These are phyloP conservation scores for Phrynosoma blainvillii DNA, from an alignment of 2,113 vertebrate genomes.

Conservation along the genomic window DNA sequence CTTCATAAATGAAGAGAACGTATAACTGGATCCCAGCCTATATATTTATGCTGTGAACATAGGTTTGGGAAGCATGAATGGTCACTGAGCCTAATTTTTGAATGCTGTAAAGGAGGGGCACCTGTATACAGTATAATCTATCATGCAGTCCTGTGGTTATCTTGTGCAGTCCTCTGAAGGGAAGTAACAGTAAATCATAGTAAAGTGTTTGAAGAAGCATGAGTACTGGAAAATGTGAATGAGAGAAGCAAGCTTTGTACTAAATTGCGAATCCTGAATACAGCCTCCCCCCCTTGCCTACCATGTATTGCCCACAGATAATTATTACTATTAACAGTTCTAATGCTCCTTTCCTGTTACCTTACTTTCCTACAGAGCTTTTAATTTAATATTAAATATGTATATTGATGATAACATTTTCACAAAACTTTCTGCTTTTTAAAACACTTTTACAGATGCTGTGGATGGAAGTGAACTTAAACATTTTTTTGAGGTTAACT, in stretches of 20 bases:
- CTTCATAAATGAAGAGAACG: too few relatives aligned
- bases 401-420: not conserved
- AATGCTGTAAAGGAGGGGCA: not conserved
- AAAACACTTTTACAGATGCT: constrained; percentile 81
- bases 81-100: too few relatives aligned
- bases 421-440: not conserved
- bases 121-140: too few relatives aligned
- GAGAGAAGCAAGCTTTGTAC: not conserved
- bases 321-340: not conserved
- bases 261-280: not conserved
- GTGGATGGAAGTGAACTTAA: constrained; percentile 94
- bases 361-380: not conserved
- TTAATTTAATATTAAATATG: not conserved
- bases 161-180: not conserved
- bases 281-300: not conserved
- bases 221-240: not conserved
- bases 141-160: too few relatives aligned
- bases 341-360: not conserved
- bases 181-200: not conserved
- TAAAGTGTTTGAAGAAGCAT: not conserved
- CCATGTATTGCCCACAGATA: too few relatives aligned
- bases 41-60: not conserved
- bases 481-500: constrained; percentile 95
- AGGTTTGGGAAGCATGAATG: not conserved
- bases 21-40: too few relatives aligned